Percentiles rank a stretch among this genome's conserved stretches.
These are phyloP conservation scores for Oscheius myriophilus DNA, from an alignment of 2,888 invertebrate species.

Conservation along the genomic window DNA sequence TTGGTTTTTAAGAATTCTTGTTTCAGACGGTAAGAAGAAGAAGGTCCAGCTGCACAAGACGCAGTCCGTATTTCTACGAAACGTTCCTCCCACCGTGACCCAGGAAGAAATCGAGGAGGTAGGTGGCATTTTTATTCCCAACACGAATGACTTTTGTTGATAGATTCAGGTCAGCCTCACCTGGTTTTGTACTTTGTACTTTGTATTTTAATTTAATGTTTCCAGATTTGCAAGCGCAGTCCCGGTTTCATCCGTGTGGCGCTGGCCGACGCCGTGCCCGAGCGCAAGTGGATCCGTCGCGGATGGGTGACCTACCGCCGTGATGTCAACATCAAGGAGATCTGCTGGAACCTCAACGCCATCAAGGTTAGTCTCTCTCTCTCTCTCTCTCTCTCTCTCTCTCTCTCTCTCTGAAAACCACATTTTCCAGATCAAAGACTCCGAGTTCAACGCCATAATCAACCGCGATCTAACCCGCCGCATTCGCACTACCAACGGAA, in stretches of 20 bases:
- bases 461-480: constrained; percentile 94
- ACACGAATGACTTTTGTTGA: background rate
- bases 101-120: constrained; percentile 95
- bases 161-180: too few relatives aligned
- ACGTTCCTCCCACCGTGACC: constrained; percentile 93
- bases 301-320: constrained; percentile 90
- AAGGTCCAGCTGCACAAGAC: constrained; percentile 81
- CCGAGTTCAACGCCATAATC: constrained; percentile 92
- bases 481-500: constrained; percentile 88
- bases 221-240: constrained; percentile 89
- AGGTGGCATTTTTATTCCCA: constrained; percentile 70
- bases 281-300: constrained; percentile 92
- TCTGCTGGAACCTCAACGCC: constrained; percentile 97
- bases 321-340: constrained; percentile 97
- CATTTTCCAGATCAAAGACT: constrained; percentile 80
- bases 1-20: background rate
- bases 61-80: constrained; percentile 93
- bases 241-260: constrained; percentile 94
- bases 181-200: too few relatives aligned
- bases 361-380: constrained; percentile 77
- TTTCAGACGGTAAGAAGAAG: constrained; percentile 40
- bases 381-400: background rate
- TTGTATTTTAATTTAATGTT: too few relatives aligned
- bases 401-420: background rate
- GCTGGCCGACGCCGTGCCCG: constrained; percentile 94